phyloP scores from a whole-genome alignment of 2,888 invertebrate species.

The Blera fallax region DNA sequence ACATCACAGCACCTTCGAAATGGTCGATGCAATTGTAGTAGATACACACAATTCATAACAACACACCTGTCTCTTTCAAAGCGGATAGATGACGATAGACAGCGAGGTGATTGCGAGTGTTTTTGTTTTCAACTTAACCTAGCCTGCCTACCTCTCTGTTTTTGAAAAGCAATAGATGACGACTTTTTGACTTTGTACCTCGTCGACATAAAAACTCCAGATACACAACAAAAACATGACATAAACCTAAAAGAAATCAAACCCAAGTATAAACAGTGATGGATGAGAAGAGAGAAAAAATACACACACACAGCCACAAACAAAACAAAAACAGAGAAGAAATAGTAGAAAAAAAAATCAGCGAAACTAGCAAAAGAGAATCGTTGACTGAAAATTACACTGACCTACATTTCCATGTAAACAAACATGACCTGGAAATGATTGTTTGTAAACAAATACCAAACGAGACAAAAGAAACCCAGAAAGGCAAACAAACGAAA shows the following conservation, averaged over 20 bases:
- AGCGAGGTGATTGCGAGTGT: conserved; percentile 42
- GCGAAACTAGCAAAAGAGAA: conserved; percentile 47
- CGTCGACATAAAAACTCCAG: conserved; percentile 4
- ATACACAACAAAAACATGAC: conserved; percentile 17
- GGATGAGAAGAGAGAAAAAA: not conserved
- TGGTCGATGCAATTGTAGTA: conserved; percentile 19
- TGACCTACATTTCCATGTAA: conserved; percentile 69
- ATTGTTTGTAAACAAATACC: conserved; percentile 71
- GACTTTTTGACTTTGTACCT: conserved; percentile 53
- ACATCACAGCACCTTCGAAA: not conserved
- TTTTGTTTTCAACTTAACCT: conserved; percentile 10
- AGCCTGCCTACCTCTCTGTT: too few species aligned
- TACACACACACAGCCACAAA: not conserved
- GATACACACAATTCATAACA: conserved; percentile 3
- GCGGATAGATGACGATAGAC: conserved; percentile 47
- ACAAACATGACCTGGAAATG: conserved; percentile 72
- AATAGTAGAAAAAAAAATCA: conserved; percentile 29
- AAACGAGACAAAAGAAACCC: conserved; percentile 29
- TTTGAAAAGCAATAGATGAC: conserved; percentile 33
- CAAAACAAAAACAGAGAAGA: conserved; percentile 13
- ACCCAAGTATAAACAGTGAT: not conserved
- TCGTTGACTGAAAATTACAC: conserved; percentile 67
- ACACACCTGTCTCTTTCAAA: conserved; percentile 53
- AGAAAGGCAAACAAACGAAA: conserved; percentile 18
- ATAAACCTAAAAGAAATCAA: not conserved